Conservation (phyloP, 2,797 vertebrate genomes). For the Tokudaia tokunoshimensis region DNA sequence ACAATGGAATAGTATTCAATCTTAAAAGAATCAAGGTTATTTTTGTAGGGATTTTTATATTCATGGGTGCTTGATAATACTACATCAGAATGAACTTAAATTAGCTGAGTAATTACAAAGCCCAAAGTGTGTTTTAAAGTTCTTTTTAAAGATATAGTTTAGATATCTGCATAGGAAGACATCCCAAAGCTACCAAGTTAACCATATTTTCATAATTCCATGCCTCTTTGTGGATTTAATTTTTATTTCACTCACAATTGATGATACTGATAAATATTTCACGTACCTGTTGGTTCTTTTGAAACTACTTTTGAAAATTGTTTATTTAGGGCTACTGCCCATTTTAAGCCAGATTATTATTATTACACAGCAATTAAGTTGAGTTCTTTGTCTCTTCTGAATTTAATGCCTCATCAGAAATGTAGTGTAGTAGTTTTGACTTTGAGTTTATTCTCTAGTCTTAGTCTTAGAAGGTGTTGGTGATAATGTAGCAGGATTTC, state of each 20-base stretch:
- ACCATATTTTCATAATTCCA: neutral
- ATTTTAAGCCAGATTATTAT: slow-evolving; percentile 6
- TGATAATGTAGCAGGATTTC: neutral
- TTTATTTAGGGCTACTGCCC: neutral
- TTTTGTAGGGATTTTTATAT: slow-evolving; percentile 22
- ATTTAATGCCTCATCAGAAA: neutral
- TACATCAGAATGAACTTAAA: slow-evolving; percentile 69
- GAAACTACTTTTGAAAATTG: neutral
- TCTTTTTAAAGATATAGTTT: neutral
- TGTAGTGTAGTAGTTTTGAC: neutral
- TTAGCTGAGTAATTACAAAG: slow-evolving; percentile 30
- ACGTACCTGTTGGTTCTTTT: neutral
- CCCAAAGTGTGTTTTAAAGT: neutral
- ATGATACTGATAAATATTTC: neutral
- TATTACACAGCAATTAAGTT: neutral
- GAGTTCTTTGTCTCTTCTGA: neutral
- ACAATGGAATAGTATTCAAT: neutral
- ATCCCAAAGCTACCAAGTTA: neutral
- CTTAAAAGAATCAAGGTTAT: neutral
- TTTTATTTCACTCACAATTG: neutral
- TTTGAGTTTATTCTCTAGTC: slow-evolving; percentile 17
- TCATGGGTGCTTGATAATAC: slow-evolving; percentile 65
- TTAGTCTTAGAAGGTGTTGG: neutral
- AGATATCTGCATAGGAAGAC: neutral
- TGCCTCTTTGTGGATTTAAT: neutral